phyloP scores from a whole-genome alignment of 2,797 vertebrate species.

The Silurus aristotelis region DNA sequence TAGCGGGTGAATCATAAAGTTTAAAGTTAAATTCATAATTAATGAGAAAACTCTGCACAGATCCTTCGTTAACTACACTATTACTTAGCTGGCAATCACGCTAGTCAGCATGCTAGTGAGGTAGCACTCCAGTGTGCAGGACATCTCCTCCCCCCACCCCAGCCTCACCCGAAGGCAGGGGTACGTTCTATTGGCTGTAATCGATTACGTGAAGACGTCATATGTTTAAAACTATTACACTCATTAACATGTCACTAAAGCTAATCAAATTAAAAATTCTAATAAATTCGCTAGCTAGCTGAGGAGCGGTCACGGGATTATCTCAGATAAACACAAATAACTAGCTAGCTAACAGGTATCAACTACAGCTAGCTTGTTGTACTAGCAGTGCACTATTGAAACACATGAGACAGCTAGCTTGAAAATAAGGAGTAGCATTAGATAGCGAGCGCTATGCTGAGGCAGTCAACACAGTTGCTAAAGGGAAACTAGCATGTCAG shows the following conservation, averaged over 20 bases:
- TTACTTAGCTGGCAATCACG: neutral
- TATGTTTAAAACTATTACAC: neutral
- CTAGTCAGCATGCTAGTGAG: neutral
- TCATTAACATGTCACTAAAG: neutral
- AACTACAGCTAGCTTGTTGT: neutral
- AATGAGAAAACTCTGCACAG: neutral
- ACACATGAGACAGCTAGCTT: neutral
- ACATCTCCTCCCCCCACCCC: neutral
- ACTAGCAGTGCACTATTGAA: neutral
- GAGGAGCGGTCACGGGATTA: neutral
- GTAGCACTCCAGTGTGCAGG: constrained; percentile 13
- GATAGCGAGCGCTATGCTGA: neutral
- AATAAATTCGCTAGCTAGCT: neutral
- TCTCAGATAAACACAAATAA: neutral
- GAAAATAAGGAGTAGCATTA: too few relatives aligned
- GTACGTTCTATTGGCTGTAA: neutral
- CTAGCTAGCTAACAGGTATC: neutral
- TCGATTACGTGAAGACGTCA: neutral
- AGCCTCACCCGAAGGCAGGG: too few relatives aligned
- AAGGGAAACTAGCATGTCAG: neutral
- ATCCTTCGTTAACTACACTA: neutral
- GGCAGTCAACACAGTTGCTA: neutral
- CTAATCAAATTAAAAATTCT: neutral
- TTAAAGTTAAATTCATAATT: neutral
- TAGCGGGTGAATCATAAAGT: neutral